Evolutionary conservation across 23 tunicate genomes (phyloP), one percentile per base, ranked within the genome.

Genomic region (Aplidium turbinatum): DNA sequence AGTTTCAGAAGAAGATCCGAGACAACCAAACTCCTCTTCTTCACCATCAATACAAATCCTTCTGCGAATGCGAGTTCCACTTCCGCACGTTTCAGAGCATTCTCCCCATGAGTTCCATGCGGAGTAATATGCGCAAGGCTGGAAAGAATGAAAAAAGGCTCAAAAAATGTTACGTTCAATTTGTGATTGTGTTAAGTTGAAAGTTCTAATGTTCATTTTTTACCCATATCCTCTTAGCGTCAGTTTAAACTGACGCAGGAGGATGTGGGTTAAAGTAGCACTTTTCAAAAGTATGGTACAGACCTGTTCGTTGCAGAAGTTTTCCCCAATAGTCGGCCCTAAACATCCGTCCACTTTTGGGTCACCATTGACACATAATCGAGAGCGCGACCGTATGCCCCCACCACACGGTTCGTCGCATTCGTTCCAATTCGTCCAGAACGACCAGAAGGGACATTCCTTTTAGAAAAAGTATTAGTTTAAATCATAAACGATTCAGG

Each of bases 351-450:
- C 27, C 5, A 57, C 64, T 55, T 72, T 82, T 6, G 39, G 83
- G 2, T 65, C 58, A 23, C 82, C 89, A 56, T 83, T 42, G 22
- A 83, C 27, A 35, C 89, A 83, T 29, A 58, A 38, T 5, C 85
- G 33, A 4, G 70, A 25, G 30, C 82, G 83, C 9, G 72, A 27
- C 5, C 83, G 51, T 3, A 77, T 38, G 24, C 91, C 91, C 1
- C 38, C 73, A 11, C 91, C 91, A 42, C 91, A 85, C 1, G 72
- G 31, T 6, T 38, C 50, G 23, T 72, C 61, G 33, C 96, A 88
- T 3, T 53, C 56, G 24, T 79, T 78, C 96, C 96, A 88, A 60
- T 51, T 67, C 2, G 78, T 23, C 96, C 96, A 88, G 29, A 53
- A 81, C 1, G 79, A 24, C 45, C 63, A 82, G 29, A 38, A 66